Percentiles rank a stretch among this genome's conserved stretches.
Evolutionary conservation across 1,140 invertebrate species (phyloP).

Genomic region (Ectropis grisescens): DNA sequence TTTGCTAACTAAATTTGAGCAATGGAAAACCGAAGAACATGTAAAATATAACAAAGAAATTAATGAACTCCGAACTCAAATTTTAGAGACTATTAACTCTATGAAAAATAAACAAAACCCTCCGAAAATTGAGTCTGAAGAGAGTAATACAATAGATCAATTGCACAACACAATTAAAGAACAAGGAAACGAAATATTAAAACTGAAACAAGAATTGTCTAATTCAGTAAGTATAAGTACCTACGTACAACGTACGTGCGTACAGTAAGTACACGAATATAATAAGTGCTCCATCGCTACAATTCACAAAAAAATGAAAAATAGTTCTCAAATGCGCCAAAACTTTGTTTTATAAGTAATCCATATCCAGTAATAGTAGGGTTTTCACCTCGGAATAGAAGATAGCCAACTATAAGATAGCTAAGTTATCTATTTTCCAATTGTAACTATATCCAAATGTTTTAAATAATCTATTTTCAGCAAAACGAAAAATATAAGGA

Average conservation of each 20-base stretch:
- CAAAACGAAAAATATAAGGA: slow-evolving; percentile 22
- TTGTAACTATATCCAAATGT: too few species aligned
- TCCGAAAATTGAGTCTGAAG: slow-evolving; percentile 16
- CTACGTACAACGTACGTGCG: too few species aligned
- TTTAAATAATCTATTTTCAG: too few species aligned
- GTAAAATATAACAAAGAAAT: slow-evolving; percentile 61
- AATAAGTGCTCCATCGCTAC: too few species aligned
- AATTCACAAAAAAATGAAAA: not conserved
- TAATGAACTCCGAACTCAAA: slow-evolving; percentile 43
- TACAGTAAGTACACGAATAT: too few species aligned
- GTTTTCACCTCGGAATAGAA: too few species aligned
- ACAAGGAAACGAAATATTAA: slow-evolving; percentile 42
- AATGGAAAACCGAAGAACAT: slow-evolving; percentile 59
- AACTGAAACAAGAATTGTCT: slow-evolving; percentile 38
- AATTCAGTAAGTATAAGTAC: slow-evolving; percentile 23
- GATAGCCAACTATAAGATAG: too few species aligned
- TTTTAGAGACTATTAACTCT: slow-evolving; percentile 36
- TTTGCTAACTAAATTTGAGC: slow-evolving; percentile 47
- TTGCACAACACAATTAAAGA: slow-evolving; percentile 43
- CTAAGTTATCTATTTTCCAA: too few species aligned
- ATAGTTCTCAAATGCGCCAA: too few species aligned
- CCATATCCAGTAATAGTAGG: too few species aligned
- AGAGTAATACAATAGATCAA: slow-evolving; percentile 50
- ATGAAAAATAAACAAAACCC: slow-evolving; percentile 37
- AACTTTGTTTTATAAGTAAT: too few species aligned